Percentiles rank a stretch among this genome's conserved stretches.
These are phyloP conservation scores for Pocillopora meandrina DNA, from an alignment of 92 coral and sea anemone genomes.

Conservation along the genomic window DNA sequence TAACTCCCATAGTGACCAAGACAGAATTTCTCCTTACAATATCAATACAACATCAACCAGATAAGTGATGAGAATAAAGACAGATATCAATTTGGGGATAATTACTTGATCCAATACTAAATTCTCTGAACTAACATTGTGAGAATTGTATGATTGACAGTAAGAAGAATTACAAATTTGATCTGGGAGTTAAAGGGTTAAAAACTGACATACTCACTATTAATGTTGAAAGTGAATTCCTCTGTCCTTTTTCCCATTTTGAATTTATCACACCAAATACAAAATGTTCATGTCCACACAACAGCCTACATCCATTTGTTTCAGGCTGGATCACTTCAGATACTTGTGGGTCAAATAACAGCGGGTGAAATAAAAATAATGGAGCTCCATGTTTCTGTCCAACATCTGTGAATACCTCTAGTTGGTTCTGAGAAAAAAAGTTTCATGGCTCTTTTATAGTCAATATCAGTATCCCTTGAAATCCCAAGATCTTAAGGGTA, in stretches of 20 bases:
- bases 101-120: no score
- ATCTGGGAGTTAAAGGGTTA: background rate
- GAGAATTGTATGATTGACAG: no score
- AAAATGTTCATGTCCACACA: conserved; percentile 33
- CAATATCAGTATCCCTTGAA: background rate
- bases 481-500: no score
- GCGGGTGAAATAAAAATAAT: conserved; percentile 56
- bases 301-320: conserved; percentile 22
- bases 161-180: no score
- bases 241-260: conserved; percentile 15
- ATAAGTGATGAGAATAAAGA: no score
- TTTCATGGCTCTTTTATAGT: background rate
- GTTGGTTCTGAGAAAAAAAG: conserved; percentile 39
- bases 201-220: conserved; percentile 18
- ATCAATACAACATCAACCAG: no score
- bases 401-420: conserved; percentile 36
- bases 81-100: no score
- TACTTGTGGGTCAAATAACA: conserved; percentile 9
- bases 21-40: no score
- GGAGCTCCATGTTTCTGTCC: conserved; percentile 26
- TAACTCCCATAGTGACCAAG: no score
- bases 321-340: conserved; percentile 12
- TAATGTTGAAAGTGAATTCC: background rate
- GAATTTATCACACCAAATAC: conserved; percentile 29
- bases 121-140: no score